Base-by-base conservation (phyloP, 2,797 vertebrate genomes). In the Halcyon chelicuti region DNA sequence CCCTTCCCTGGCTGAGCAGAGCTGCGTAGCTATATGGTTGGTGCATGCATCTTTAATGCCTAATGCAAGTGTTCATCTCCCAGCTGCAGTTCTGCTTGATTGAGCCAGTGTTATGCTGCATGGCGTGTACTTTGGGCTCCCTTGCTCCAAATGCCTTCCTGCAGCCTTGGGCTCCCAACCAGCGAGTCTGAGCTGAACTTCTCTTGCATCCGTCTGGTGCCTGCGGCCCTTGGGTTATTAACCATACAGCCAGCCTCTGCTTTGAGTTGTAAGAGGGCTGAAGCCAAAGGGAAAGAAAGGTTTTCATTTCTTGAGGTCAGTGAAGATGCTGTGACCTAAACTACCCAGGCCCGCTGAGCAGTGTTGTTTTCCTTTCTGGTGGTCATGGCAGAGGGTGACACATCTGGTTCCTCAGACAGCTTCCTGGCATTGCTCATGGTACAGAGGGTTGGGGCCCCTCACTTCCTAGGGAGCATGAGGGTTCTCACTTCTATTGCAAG, bases 21-120 rank as follows among this genome's bases (percentile, higher is more conserved):
- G 44, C 11, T 39, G 37, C 0, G 0, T 0, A 2, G 44, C 49
- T 86, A 2, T 57, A 15, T 2, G 10, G 65, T 49, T 85, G 78
- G 57, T 10, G 7, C 9, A 6, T 51, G 12, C 54, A n/a, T 65
- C 54, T 87, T 67, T 51, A 73, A 33, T n/a, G 44, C 52, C 44
- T 57, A 19, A 70, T 29, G 44, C 31, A 26, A 61, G 39, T 2
- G 1, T 54, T 77, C 3, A 0, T 70, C 60, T 93, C 61, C 44
- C 61, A 54, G 25, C 12, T 55, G 51, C 47, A 71, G 63, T n/a
- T 83, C 66, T 62, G 74, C 49, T 29, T 35, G 75, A 88, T 3
- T 29, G 55, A 80, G 58, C n/a, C 60, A 37, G 12, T 0, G 5
- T 44, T 63, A 14, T 14, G 33, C 28, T 84, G 61, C 57, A 21